phyloP scores from a whole-genome alignment of 1,140 invertebrate species.

The Drosophila orosa region DNA sequence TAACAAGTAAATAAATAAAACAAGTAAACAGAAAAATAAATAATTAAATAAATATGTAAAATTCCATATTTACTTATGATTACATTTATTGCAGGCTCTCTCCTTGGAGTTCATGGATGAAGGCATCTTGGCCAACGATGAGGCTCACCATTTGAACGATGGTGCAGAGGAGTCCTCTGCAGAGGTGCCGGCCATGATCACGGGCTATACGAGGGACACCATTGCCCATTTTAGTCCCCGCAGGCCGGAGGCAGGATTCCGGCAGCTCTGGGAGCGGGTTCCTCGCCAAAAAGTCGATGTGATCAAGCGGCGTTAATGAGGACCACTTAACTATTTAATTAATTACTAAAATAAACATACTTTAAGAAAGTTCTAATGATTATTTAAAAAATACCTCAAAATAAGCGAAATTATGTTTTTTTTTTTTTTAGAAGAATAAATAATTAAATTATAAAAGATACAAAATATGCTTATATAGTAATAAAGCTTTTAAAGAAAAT shows the following conservation, averaged over 20 bases:
- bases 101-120: slow-evolving; percentile 67
- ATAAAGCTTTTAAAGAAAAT: not conserved
- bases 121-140: slow-evolving; percentile 17
- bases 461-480: not conserved
- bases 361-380: not conserved
- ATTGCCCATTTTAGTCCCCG: slow-evolving; percentile 65
- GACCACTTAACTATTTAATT: not conserved
- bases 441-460: not conserved
- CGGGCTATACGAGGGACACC: slow-evolving; percentile 60
- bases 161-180: slow-evolving; percentile 31
- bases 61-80: no score
- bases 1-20: no score
- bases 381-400: not conserved
- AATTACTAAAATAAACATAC: no score
- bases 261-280: slow-evolving; percentile 59
- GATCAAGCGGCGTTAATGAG: slow-evolving; percentile 49
- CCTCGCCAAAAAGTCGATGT: slow-evolving; percentile 61
- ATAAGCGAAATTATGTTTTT: not conserved
- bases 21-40: no score
- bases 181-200: slow-evolving; percentile 47
- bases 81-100: slow-evolving; percentile 10
- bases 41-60: no score
- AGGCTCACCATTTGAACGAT: slow-evolving; percentile 14
- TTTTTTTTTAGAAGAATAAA: no score
- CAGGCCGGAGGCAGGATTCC: slow-evolving; percentile 55